Percentiles rank a stretch among this genome's conserved stretches.
Conservation (phyloP, 2,113 vertebrate genomes). For the Spizaetus ornatus region DNA sequence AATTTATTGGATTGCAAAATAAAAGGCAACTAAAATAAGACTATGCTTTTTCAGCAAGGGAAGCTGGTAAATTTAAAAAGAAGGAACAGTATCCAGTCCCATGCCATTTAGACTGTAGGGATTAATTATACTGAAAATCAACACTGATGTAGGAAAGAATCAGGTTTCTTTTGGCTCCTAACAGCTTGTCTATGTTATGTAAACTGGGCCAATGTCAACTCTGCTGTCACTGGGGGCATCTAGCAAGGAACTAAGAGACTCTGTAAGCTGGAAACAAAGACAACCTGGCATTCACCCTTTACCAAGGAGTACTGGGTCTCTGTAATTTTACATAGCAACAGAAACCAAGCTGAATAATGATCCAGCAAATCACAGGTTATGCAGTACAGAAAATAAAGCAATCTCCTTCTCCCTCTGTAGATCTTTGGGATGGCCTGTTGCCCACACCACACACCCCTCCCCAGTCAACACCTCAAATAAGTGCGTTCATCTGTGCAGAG, state of each 20-base stretch:
- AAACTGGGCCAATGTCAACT: background rate
- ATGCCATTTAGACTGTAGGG: background rate
- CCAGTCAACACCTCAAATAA: background rate
- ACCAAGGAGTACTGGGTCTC: background rate
- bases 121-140: slow-evolving; percentile 9
- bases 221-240: background rate
- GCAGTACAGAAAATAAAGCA: background rate
- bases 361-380: background rate
- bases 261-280: background rate
- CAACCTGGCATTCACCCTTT: background rate
- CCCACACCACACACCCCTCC: fast-evolving
- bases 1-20: slow-evolving; percentile 7
- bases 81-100: background rate
- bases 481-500: background rate
- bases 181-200: background rate
- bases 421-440: background rate
- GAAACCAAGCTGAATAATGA: background rate
- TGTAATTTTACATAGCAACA: background rate
- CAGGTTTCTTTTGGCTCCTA: background rate
- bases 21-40: slow-evolving; percentile 2
- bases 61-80: background rate
- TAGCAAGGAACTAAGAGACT: background rate
- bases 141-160: background rate
- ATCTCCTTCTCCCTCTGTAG: background rate
- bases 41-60: background rate